Conservation (phyloP, 2,797 vertebrate species). For the Mastacembelus armatus region DNA sequence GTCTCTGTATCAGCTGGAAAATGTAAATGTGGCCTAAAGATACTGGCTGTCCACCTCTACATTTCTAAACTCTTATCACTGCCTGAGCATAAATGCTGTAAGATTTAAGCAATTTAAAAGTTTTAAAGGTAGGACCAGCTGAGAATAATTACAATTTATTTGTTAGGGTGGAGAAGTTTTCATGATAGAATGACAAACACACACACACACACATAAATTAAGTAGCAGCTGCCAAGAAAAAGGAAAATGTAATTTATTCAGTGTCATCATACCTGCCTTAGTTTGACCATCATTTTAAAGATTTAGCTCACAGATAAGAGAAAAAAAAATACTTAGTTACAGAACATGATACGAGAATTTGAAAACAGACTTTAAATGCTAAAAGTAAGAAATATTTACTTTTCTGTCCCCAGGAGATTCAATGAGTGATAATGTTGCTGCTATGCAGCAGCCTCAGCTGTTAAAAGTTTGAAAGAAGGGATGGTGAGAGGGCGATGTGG, state of each 20-base stretch:
- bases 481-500: slow-evolving; percentile 19
- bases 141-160: slow-evolving; percentile 60
- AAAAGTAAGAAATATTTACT: slow-evolving; percentile 24
- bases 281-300: slow-evolving; percentile 31
- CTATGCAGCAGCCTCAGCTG: slow-evolving; percentile 56
- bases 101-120: slow-evolving; percentile 37
- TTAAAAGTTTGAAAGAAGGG: slow-evolving; percentile 54
- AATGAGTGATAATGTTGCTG: slow-evolving; percentile 53
- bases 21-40: slow-evolving; percentile 13
- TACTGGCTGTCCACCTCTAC: background rate
- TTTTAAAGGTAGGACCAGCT: slow-evolving; percentile 53
- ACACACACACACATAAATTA: slow-evolving; percentile 44
- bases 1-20: slow-evolving; percentile 42
- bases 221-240: slow-evolving; percentile 63
- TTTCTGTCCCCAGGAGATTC: slow-evolving; percentile 31
- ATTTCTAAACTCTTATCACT: background rate
- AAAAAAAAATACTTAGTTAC: background rate
- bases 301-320: background rate
- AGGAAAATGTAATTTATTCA: slow-evolving; percentile 48
- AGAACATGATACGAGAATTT: too few species aligned
- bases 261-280: slow-evolving; percentile 33
- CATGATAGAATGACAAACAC: slow-evolving; percentile 26
- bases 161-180: slow-evolving; percentile 30
- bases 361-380: slow-evolving; percentile 9
- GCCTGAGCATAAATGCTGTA: slow-evolving; percentile 4